These are phyloP conservation scores for Porites lobata DNA, from an alignment of 92 coral and sea anemone genomes.

Conservation along the genomic window DNA sequence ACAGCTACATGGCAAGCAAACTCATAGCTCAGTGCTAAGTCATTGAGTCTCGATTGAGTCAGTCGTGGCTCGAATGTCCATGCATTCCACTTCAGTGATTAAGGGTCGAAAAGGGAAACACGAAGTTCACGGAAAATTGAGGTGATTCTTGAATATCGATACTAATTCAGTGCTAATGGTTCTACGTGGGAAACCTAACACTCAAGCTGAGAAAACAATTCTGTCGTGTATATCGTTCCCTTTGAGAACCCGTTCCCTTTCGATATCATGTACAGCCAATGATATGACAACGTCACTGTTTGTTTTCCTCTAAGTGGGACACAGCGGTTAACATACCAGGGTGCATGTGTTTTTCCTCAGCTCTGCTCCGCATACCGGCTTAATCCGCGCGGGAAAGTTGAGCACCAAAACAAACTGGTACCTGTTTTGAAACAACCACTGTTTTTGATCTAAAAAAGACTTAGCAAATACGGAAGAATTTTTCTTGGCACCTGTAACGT, in stretches of 20 bases:
- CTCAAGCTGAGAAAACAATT: conserved; percentile 23
- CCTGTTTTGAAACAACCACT: conserved; percentile 28
- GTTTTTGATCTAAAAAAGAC: neutral
- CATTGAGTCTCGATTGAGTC: too few species aligned
- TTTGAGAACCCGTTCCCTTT: neutral
- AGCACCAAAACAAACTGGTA: conserved; percentile 49
- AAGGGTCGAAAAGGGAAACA: neutral
- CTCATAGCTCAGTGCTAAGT: too few species aligned
- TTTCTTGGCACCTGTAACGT: neutral
- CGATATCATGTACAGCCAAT: conserved; percentile 2
- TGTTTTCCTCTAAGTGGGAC: conserved; percentile 26
- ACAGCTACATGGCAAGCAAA: too few species aligned
- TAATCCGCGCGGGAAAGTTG: conserved; percentile 59
- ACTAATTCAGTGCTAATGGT: neutral
- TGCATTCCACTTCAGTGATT: neutral
- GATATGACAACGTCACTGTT: neutral
- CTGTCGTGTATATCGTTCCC: neutral
- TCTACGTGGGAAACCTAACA: conserved; percentile 6
- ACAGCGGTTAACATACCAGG: neutral
- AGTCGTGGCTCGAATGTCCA: too few species aligned
- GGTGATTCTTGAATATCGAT: neutral
- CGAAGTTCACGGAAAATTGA: conserved; percentile 2
- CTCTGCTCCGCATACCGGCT: neutral
- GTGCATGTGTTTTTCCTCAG: conserved; percentile 11
- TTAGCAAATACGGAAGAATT: neutral